These are phyloP conservation scores for Drosophila mettleri DNA, from an alignment of 2,888 invertebrate species.

Conservation along the genomic window DNA sequence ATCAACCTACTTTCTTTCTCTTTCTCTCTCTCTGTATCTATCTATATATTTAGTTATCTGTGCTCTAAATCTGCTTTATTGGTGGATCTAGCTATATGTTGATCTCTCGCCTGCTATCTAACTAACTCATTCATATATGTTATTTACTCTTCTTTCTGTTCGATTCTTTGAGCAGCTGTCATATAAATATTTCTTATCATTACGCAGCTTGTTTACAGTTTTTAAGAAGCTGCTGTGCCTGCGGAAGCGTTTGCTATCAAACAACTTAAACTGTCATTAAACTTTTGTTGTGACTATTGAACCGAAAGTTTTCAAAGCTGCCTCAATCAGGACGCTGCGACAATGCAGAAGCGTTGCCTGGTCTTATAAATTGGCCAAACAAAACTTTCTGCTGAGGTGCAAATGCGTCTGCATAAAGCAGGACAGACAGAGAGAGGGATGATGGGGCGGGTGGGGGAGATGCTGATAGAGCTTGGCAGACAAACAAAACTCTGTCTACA, in stretches of 20 bases:
- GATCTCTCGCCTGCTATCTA: too few relatives aligned
- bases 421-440: constrained; percentile 6
- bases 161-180: not conserved
- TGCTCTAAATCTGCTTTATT: too few relatives aligned
- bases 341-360: constrained; percentile 59
- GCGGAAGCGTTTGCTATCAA: constrained; percentile 59
- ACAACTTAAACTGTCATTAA: constrained; percentile 84
- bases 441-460: too few relatives aligned
- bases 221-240: constrained; percentile 46
- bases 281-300: constrained; percentile 72
- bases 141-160: not conserved
- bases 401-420: constrained; percentile 53
- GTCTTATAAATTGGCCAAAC: constrained; percentile 67
- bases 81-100: too few relatives aligned
- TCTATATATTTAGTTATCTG: too few relatives aligned
- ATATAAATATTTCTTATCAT: constrained; percentile 4
- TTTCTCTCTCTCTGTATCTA: not conserved
- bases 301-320: constrained; percentile 60
- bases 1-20: not conserved
- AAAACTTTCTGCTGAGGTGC: constrained; percentile 72
- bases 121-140: too few relatives aligned
- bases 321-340: constrained; percentile 55
- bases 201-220: constrained; percentile 33
- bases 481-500: constrained; percentile 41
- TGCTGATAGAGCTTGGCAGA: constrained; percentile 8